These are phyloP conservation scores for Watsonalla cultraria DNA, from an alignment of 2,888 invertebrate species.

Conservation along the genomic window DNA sequence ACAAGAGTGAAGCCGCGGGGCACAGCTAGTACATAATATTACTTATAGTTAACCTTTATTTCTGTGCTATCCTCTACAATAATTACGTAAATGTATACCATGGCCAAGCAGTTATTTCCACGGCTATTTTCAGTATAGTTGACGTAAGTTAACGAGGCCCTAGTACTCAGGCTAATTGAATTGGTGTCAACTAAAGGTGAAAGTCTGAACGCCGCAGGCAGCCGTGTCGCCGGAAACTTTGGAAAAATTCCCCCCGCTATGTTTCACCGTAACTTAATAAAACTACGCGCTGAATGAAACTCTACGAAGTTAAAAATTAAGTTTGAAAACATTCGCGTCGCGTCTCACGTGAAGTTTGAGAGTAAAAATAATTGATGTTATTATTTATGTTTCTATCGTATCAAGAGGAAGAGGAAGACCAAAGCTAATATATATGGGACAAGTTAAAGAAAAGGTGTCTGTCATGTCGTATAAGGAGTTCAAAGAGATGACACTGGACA, in stretches of 20 bases:
- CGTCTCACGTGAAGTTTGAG: slow-evolving; percentile 28
- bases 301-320: slow-evolving; percentile 51
- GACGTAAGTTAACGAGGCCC: slow-evolving; percentile 17
- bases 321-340: slow-evolving; percentile 43
- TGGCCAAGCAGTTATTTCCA: background rate
- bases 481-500: no score
- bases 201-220: slow-evolving; percentile 31
- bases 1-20: no score
- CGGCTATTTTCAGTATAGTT: slow-evolving; percentile 17
- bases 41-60: no score
- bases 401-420: no score
- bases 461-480: no score
- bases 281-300: slow-evolving; percentile 38
- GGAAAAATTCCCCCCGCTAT: slow-evolving; percentile 68
- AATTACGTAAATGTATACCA: slow-evolving; percentile 1
- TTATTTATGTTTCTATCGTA: background rate
- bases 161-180: slow-evolving; percentile 55
- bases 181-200: slow-evolving; percentile 60
- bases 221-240: slow-evolving; percentile 47
- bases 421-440: no score
- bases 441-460: no score
- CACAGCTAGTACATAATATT: no score
- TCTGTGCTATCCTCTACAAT: no score
- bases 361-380: background rate
- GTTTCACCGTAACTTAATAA: slow-evolving; percentile 70